Evolutionary conservation across 2,888 invertebrate species (phyloP).

Genomic region (Actias luna): DNA sequence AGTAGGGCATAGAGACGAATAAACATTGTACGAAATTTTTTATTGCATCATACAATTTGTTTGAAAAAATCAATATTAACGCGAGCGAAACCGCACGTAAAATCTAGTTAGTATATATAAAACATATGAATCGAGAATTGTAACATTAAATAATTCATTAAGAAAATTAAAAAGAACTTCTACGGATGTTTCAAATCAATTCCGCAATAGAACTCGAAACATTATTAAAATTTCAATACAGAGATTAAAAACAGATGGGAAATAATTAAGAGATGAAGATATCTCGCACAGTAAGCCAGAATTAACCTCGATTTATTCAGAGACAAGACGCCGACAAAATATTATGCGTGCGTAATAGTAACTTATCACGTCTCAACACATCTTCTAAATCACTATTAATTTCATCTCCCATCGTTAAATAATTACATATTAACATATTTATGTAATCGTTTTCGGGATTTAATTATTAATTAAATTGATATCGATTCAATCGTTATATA

Average conservation of each 20-base stretch:
- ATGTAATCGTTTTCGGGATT: neutral
- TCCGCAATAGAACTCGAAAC: neutral
- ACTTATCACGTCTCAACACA: neutral
- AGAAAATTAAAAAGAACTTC: neutral
- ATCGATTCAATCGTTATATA: neutral
- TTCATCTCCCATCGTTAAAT: slow-evolving; percentile 1
- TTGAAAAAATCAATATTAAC: too few species aligned
- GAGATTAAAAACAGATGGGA: neutral
- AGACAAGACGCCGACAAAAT: neutral
- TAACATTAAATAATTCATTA: neutral
- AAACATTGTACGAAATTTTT: too few species aligned
- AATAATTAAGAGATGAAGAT: neutral
- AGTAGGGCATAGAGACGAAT: too few species aligned
- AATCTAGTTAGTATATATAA: too few species aligned
- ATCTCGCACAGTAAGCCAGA: neutral
- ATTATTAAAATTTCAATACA: neutral
- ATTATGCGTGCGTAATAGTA: neutral
- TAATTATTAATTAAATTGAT: neutral
- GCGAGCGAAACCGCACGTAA: too few species aligned
- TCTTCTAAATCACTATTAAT: neutral
- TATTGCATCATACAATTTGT: too few species aligned
- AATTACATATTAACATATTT: neutral
- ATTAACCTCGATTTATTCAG: neutral
- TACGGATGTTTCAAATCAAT: neutral
- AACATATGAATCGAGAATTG: neutral